Base-by-base conservation (phyloP, 2,797 vertebrate species). In the Sciurus vulgaris region DNA sequence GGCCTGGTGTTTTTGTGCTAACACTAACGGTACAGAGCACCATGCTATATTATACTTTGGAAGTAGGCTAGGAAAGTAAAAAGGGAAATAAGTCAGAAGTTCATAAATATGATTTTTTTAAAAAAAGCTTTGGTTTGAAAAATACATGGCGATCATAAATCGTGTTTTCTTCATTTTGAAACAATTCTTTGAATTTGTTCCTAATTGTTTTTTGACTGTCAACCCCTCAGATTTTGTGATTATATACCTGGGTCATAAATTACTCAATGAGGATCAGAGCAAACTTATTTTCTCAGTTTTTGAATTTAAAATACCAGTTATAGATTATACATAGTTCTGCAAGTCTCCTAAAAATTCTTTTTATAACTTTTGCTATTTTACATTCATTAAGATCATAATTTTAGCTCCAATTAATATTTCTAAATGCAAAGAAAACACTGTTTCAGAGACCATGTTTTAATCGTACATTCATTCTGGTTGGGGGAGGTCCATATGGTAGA, bases 251-350 rank as follows among this genome's bases (percentile, higher is more conserved):
- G 61, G 24, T 87, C 24, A 65, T 22, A 18, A 54, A 70, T 86
- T 65, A 87, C 77, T 93, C 28, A 78, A 12, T 41, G 47, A 44
- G 13, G 63, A 95, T 10, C 1, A 73, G 38, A 86, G 6, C 10
- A 79, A 88, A 84, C 26, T 35, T 78, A 56, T 33, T 70, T 72
- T 91, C 30, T 81, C 67, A 59, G 63, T 84, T 56, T 33, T 84
- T 54, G 15, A 85, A 70, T 93, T 84, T 92, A 94, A 95, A 85
- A 38, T 89, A 56, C 33, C 35, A 33, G 10, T 76, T 79, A 59
- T 61, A 76, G 61, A n/a, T 87, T 35, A 72, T 11, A 59, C 26
- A 44, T 47, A 56, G 15, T 17, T 73, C 38, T 74, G 8, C 26
- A 81, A 22, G 49, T 41, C 70, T 95, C 56, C 47, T 47, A 54